Evolutionary conservation across 2,113 vertebrate species (phyloP).

Genomic region (Vulpes ferrilata): DNA sequence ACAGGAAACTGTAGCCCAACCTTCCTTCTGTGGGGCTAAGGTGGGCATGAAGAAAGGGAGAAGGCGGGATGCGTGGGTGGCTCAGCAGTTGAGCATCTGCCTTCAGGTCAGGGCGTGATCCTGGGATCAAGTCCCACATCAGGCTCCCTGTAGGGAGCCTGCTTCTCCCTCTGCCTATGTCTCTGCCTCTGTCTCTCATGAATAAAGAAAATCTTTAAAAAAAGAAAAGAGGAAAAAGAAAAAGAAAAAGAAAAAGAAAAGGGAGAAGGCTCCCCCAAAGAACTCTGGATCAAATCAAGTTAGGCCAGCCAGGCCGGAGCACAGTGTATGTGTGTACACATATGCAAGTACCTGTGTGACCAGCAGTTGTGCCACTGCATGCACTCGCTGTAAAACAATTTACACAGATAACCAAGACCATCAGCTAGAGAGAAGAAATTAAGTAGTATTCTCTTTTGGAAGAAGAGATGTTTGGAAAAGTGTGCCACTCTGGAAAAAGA

Average conservation of each 20-base stretch:
- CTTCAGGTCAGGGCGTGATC: too few species aligned
- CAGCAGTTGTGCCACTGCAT: not conserved
- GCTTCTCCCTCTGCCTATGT: too few species aligned
- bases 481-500: not conserved
- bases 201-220: too few species aligned
- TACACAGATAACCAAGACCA: not conserved
- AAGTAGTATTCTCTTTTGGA: not conserved
- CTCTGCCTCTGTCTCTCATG: too few species aligned
- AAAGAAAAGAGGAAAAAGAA: too few species aligned
- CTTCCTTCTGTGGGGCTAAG: not conserved
- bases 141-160: too few species aligned
- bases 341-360: not conserved
- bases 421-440: not conserved
- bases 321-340: too few species aligned
- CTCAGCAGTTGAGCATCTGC: too few species aligned
- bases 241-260: not conserved
- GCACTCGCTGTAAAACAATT: not conserved
- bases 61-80: not conserved
- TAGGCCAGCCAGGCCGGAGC: not conserved
- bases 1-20: not conserved
- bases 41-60: not conserved
- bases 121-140: too few species aligned
- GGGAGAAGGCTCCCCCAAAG: not conserved
- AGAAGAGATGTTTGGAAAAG: not conserved
- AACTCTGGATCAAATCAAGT: not conserved